Conservation (phyloP, 1,140 invertebrate species). For the Drosophila simulans region DNA sequence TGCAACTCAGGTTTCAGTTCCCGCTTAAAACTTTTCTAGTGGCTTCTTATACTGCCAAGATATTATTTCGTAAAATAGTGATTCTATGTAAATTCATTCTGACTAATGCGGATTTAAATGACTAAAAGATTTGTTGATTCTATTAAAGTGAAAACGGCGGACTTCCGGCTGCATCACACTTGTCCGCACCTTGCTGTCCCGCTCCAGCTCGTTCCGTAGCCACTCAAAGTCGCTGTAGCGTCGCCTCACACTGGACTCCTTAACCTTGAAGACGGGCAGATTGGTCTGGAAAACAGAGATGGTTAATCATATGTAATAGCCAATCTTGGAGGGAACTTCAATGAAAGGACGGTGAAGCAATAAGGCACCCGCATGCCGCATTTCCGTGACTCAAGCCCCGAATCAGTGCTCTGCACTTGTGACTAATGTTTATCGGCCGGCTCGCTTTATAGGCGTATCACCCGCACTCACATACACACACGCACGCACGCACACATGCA, state of each 20-base stretch:
- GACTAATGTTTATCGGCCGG: slow-evolving; percentile 70
- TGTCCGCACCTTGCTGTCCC: slow-evolving; percentile 96
- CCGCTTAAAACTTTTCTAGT: background rate
- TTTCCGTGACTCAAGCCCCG: slow-evolving; percentile 53
- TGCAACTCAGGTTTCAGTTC: background rate
- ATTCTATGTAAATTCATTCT: no score
- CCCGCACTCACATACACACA: slow-evolving; percentile 16
- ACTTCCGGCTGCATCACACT: no score
- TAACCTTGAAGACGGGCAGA: slow-evolving; percentile 99
- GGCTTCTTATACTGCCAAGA: background rate
- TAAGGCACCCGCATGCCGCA: slow-evolving; percentile 40
- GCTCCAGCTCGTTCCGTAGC: slow-evolving; percentile 98
- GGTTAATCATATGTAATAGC: slow-evolving; percentile 1
- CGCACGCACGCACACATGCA: slow-evolving; percentile 10
- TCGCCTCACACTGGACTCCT: slow-evolving; percentile 98
- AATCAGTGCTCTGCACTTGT: slow-evolving; percentile 54
- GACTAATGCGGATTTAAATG: no score
- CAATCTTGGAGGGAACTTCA: no score
- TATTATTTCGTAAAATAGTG: background rate
- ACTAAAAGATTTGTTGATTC: no score
- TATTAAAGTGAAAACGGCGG: background rate
- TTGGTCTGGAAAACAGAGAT: slow-evolving; percentile 92
- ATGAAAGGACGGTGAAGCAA: background rate
- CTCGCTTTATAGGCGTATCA: slow-evolving; percentile 68
- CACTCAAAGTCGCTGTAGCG: slow-evolving; percentile 99